Base-by-base conservation (phyloP, 1,140 invertebrate species). In the Lanistes nyassanus region DNA sequence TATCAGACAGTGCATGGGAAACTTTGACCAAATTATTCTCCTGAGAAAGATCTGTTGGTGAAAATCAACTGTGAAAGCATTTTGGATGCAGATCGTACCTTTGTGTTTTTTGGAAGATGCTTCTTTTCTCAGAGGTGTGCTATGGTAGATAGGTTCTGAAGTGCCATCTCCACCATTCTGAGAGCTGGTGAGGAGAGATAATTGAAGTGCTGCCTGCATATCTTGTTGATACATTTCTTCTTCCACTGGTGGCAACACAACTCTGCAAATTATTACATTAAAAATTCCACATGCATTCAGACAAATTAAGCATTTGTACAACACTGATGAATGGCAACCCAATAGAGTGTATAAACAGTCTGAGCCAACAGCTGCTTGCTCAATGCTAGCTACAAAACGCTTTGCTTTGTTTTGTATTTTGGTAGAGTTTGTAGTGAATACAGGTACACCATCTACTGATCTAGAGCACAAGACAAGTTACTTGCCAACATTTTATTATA, bases 211-310 rank as follows among this genome's bases (percentile, higher is more conserved):
- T 42, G 39, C 66, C 26, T 78, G 55, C 36, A 78, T 51, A 39
- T 78, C 76, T 34, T 72, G 62, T 37, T 78, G 71, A 70, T 74
- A 78, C 23, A 75, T 29, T 55, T 78, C 74, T 39, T 78, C 72
- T n/a, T 73, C 65, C 29, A 78, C 34, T 29, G 72, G 76, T 37
- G 51, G 53, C 21, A 19, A 58, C 34, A 39, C 6, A 58, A 26
- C 56, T 26, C 60, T 39, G 1, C 9, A 47, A 47, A 47, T 47
- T 13, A 47, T n/a, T n/a, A 47, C 19, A 47, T 47, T 47, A 47
- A 9, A 47, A 47, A 47, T 47, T 29, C 62, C 53, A 47, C 29
- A 53, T 29, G n/a, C n/a, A n/a, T 34, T 0, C 0, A 69, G n/a
- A 53, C 7, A 69, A 4, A 19, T n/a, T 51, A 51, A 19, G 19